Conservation (phyloP, 2,797 vertebrate species). For the Vespertilio murinus region DNA sequence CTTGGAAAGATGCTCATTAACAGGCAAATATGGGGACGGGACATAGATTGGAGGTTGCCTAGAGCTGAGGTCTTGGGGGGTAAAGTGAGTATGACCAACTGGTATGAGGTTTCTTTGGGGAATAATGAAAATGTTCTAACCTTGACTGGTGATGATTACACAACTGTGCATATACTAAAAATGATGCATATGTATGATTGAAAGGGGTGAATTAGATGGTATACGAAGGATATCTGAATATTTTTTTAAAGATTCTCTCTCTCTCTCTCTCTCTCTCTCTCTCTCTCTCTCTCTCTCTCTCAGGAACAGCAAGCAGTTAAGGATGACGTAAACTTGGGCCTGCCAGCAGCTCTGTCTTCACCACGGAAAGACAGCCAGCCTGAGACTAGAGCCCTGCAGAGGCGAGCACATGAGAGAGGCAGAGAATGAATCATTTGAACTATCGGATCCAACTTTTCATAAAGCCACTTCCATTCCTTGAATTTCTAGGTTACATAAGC, state of each 20-base stretch:
- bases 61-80: not conserved
- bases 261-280: not conserved
- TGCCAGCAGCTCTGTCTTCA: not conserved
- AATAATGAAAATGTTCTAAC: constrained; percentile 37
- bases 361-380: not conserved
- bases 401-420: not conserved
- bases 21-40: not conserved
- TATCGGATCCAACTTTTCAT: not conserved
- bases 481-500: not conserved
- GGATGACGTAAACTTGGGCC: not conserved
- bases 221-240: constrained; percentile 47
- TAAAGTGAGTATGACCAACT: not conserved
- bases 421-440: not conserved
- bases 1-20: not conserved
- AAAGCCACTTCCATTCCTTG: not conserved
- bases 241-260: not conserved
- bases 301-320: not conserved
- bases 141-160: not conserved
- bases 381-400: not conserved
- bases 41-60: not conserved
- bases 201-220: not conserved
- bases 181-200: not conserved
- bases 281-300: not conserved
- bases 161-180: constrained; percentile 28
- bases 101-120: not conserved